phyloP scores from a whole-genome alignment of 2,888 invertebrate genomes.

The Deladenus siricidicola region DNA sequence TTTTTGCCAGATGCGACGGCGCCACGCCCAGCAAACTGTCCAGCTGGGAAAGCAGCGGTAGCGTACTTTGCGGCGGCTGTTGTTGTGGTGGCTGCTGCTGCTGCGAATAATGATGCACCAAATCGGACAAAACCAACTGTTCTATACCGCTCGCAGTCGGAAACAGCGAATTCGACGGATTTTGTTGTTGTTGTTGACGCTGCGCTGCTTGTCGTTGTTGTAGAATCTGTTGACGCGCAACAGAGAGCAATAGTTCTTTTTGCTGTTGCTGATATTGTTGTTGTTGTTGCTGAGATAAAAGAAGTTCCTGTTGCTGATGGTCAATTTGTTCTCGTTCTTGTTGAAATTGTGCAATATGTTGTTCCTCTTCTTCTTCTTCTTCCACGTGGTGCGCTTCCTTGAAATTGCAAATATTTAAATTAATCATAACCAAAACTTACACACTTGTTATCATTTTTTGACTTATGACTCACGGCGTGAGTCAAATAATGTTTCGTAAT shows the following conservation, averaged over 20 bases:
- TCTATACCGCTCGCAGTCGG: background rate
- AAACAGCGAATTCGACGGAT: background rate
- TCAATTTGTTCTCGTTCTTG: constrained; percentile 7
- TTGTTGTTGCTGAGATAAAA: constrained; percentile 15
- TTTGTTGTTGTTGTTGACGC: constrained; percentile 5
- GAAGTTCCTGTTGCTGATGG: constrained; percentile 14
- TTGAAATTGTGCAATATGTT: constrained; percentile 7
- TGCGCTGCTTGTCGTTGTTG: constrained; percentile 18
- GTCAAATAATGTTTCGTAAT: too few species aligned
- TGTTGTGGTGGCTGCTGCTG: too few species aligned
- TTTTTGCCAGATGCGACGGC: too few species aligned
- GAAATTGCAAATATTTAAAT: too few species aligned
- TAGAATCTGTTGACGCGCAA: constrained; percentile 10
- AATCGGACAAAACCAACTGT: background rate
- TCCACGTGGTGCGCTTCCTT: too few species aligned
- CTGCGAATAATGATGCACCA: background rate
- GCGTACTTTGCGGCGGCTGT: too few species aligned
- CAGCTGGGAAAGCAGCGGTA: background rate
- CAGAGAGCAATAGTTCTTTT: background rate
- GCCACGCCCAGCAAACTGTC: background rate
- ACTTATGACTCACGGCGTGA: too few species aligned
- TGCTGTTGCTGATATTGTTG: too few species aligned
- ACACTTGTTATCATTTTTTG: too few species aligned
- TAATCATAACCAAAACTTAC: too few species aligned
- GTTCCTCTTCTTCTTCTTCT: constrained; percentile 10